Base-by-base conservation (phyloP, 2,888 invertebrate species). In the Rhopalosiphum nymphaeae region DNA sequence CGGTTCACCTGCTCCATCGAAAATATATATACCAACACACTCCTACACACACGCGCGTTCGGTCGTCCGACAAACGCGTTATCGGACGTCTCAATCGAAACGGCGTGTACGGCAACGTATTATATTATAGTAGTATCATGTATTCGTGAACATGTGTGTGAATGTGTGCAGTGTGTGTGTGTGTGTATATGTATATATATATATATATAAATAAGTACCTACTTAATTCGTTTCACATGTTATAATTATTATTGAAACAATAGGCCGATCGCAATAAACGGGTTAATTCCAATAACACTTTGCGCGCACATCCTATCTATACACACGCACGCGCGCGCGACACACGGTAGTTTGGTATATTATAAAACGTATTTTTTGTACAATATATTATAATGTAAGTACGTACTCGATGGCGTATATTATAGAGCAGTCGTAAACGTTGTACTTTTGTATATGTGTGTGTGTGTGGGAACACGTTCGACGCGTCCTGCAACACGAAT, bases 21-120 rank as follows among this genome's bases (percentile, higher is more conserved):
- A 94, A 86, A 93, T 26, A 85, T 7, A 91, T 13, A 86, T 11
- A 86, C 42, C 49, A 78, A 57, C 56, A 67, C 87, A 57, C 85
- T 61, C 86, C 90, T 86, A 86, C 90, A 61, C 93, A 49, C 57
- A 29, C 91, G 42, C 10, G 7, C n/a, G 78, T 7, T 36, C 36
- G 36, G 67, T 67, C 78, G 57, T 86, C 92, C 92, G 91, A 91
- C 91, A 91, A 85, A 56, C 93, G 78, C 89, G 94, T 91, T 94
- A 94, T 94, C 94, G 94, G 94, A 94, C 91, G 94, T 94, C 94
- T 94, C 94, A 94, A 94, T 94, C 94, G 94, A 61, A 86, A 92
- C 90, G 89, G 25, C 29, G 36, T 78, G 16, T 78, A 53, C 57
- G 56, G 44, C 49, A 21, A 13, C n/a, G 42, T 36, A 21, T 36